Percentiles rank a stretch among this genome's conserved stretches.
phyloP scores from a whole-genome alignment of 1,140 invertebrate species.

The Drosophila nikananu region DNA sequence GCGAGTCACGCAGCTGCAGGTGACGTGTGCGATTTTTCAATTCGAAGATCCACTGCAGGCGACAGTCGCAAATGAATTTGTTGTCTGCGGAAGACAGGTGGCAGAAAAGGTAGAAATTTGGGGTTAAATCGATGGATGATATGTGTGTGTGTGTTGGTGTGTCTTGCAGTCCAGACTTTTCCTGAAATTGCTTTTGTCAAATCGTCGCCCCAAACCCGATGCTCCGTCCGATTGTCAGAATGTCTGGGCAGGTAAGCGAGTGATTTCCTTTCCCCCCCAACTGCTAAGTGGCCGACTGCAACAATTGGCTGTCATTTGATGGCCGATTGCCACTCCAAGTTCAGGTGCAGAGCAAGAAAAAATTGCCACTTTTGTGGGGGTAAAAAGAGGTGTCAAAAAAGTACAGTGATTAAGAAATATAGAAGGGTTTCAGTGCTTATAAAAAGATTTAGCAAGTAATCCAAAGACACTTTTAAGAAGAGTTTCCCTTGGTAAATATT shows the following conservation, averaged over 20 bases:
- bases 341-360: constrained; percentile 25
- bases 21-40: constrained; percentile 91
- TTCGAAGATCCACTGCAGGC: constrained; percentile 91
- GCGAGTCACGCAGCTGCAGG: constrained; percentile 88
- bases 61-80: constrained; percentile 92
- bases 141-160: neutral
- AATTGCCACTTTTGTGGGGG: rapidly evolving
- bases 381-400: neutral
- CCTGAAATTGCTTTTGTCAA: constrained; percentile 81
- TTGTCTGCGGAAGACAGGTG: constrained; percentile 88
- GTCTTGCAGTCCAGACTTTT: constrained; percentile 24
- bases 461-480: neutral
- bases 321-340: constrained; percentile 39
- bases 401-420: neutral
- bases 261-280: constrained; percentile 36
- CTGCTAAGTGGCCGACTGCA: constrained; percentile 76
- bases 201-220: constrained; percentile 30
- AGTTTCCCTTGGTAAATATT: neutral
- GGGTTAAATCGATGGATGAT: constrained; percentile 32
- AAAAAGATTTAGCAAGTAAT: too few species aligned
- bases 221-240: constrained; percentile 17
- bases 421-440: neutral
- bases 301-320: constrained; percentile 82
- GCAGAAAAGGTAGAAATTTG: constrained; percentile 8
- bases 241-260: constrained; percentile 54